Conservation (phyloP, 2,113 vertebrate genomes). For the Salvelinus fontinalis region DNA sequence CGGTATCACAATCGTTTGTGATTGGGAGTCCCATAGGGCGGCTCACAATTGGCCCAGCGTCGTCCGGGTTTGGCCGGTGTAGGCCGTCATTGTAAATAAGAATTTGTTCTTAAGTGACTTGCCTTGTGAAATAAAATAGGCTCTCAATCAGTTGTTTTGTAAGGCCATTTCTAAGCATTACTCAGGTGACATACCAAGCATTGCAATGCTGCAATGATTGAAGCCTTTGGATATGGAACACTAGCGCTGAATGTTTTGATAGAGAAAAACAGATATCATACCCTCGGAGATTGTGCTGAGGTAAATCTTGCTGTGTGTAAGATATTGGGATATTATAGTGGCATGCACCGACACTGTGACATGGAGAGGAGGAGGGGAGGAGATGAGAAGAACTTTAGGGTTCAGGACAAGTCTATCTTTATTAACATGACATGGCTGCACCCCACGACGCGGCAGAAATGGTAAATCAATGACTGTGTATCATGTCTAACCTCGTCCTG, state of each 20-base stretch:
- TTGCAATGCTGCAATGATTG: background rate
- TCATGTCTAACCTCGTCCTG: constrained; percentile 1
- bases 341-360: no score
- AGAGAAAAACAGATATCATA: background rate
- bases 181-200: background rate
- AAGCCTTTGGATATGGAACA: background rate
- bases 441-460: background rate
- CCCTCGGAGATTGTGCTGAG: background rate
- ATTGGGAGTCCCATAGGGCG: no score
- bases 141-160: background rate
- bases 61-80: no score
- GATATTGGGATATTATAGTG: background rate
- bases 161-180: background rate
- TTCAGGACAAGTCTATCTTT: background rate
- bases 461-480: constrained; percentile 24
- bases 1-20: no score
- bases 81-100: no score
- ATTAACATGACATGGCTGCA: constrained; percentile 6
- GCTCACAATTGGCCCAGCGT: no score
- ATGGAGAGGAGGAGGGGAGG: background rate
- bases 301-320: background rate
- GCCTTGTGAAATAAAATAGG: background rate
- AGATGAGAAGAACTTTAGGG: constrained; percentile 6
- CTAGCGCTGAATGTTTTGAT: no score
- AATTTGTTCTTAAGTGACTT: no score